Conservation (phyloP, 2,888 invertebrate genomes). For the Drosophila imparisetae region DNA sequence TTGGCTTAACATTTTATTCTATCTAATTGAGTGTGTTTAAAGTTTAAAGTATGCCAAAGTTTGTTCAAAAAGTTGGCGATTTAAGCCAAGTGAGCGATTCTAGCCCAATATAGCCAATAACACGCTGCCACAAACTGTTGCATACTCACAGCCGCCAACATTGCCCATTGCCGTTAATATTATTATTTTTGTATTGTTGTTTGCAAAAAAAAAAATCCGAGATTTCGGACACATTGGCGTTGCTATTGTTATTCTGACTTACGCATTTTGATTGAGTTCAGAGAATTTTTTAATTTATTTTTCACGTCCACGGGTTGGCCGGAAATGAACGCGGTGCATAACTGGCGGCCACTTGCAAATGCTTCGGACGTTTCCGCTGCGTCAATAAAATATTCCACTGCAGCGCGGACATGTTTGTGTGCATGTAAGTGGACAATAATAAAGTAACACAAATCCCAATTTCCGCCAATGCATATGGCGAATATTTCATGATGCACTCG, state of each 20-base stretch:
- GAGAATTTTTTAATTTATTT: conserved; percentile 69
- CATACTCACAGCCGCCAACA: conserved; percentile 22
- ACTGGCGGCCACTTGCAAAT: conserved; percentile 49
- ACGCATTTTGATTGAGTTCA: conserved; percentile 69
- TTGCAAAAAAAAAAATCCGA: neutral
- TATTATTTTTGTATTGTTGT: conserved; percentile 31
- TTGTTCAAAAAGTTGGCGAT: conserved; percentile 57
- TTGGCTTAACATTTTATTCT: conserved; percentile 78
- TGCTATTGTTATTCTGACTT: conserved; percentile 56
- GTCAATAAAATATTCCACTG: conserved; percentile 52
- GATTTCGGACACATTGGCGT: neutral
- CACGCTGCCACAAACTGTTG: conserved; percentile 56
- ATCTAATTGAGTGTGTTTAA: conserved; percentile 81
- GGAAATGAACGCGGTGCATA: conserved; percentile 56
- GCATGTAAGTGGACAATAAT: conserved; percentile 60
- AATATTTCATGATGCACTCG: conserved; percentile 48
- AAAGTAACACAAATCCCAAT: conserved; percentile 75
- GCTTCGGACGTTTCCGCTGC: conserved; percentile 40
- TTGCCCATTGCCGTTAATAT: conserved; percentile 20
- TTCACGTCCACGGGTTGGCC: conserved; percentile 31
- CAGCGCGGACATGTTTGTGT: neutral
- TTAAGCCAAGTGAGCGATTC: conserved; percentile 54
- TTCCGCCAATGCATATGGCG: conserved; percentile 64
- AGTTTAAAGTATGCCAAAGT: conserved; percentile 77
- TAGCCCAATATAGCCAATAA: conserved; percentile 51